phyloP scores from a whole-genome alignment of 2,888 invertebrate genomes.

The Urechis unicinctus region DNA sequence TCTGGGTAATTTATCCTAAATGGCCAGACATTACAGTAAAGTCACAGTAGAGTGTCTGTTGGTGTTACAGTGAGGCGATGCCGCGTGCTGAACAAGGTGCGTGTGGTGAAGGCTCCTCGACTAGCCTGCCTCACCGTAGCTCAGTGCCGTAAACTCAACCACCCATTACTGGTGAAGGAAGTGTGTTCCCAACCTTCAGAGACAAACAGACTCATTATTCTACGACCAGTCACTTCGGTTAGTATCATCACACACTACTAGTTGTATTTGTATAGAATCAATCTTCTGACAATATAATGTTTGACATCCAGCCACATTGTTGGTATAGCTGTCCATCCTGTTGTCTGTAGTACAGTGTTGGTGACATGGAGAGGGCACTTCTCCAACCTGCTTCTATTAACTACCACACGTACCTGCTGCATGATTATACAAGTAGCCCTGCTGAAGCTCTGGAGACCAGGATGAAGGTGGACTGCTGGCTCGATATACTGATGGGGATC shows the following conservation, averaged over 20 bases:
- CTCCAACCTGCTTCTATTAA: conserved; percentile 14
- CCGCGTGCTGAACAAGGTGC: conserved; percentile 27
- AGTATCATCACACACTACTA: too few relatives aligned
- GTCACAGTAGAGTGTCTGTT: not conserved
- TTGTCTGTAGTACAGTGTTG: conserved; percentile 17
- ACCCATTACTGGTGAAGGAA: conserved; percentile 23
- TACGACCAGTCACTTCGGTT: conserved; percentile 28
- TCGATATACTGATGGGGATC: conserved; percentile 18
- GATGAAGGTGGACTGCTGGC: conserved; percentile 21
- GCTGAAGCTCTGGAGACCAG: conserved; percentile 23
- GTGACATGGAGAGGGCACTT: conserved; percentile 15
- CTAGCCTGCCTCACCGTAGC: conserved; percentile 23
- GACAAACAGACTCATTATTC: conserved; percentile 23
- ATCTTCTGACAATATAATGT: too few relatives aligned
- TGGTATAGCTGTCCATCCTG: not conserved
- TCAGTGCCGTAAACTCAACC: conserved; percentile 28
- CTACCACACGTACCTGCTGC: conserved; percentile 25
- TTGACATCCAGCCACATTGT: not conserved
- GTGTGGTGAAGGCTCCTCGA: conserved; percentile 19
- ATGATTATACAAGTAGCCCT: conserved; percentile 26
- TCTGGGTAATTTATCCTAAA: too few relatives aligned
- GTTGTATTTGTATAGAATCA: too few relatives aligned
- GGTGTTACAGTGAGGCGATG: conserved; percentile 9
- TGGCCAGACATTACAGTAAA: too few relatives aligned
- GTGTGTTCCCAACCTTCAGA: conserved; percentile 18